Evolutionary conservation across 92 coral and sea anemone genomes (phyloP).

Genomic region (Micromussa lordhowensis): DNA sequence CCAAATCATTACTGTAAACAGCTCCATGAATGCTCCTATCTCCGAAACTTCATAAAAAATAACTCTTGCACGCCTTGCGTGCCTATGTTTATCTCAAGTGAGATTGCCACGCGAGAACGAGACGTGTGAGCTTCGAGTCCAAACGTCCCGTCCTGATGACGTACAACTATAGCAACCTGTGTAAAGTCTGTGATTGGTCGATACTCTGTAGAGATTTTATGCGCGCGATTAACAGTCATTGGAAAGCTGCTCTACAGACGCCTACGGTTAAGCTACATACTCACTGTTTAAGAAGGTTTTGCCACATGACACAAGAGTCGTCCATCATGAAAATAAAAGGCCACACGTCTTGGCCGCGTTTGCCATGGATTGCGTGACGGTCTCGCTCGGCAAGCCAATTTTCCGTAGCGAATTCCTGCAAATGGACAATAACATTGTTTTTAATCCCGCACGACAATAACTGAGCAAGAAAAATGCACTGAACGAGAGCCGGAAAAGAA

Average conservation of each 20-base stretch:
- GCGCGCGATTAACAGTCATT: neutral
- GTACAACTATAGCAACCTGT: neutral
- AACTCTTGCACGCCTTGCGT: too few relatives aligned
- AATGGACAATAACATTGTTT: neutral
- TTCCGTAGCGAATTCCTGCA: slow-evolving; percentile 95
- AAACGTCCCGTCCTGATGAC: neutral
- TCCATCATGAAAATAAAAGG: slow-evolving; percentile 94
- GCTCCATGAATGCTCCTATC: too few relatives aligned
- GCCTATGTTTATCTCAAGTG: neutral
- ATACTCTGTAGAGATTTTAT: neutral
- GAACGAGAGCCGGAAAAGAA: neutral
- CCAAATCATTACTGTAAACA: too few relatives aligned
- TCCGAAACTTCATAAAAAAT: too few relatives aligned
- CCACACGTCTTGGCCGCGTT: slow-evolving; percentile 80
- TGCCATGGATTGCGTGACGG: slow-evolving; percentile 79
- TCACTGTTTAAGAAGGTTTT: slow-evolving; percentile 78
- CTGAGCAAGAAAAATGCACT: neutral
- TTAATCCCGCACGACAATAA: neutral
- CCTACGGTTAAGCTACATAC: neutral
- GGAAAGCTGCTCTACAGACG: neutral
- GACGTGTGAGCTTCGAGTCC: neutral
- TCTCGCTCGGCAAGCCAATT: slow-evolving; percentile 84
- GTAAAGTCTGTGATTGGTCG: neutral
- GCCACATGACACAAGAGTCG: slow-evolving; percentile 99
- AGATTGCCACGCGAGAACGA: neutral